Base-by-base conservation (phyloP, 2,797 vertebrate genomes). In the Premnoplex brunnescens region DNA sequence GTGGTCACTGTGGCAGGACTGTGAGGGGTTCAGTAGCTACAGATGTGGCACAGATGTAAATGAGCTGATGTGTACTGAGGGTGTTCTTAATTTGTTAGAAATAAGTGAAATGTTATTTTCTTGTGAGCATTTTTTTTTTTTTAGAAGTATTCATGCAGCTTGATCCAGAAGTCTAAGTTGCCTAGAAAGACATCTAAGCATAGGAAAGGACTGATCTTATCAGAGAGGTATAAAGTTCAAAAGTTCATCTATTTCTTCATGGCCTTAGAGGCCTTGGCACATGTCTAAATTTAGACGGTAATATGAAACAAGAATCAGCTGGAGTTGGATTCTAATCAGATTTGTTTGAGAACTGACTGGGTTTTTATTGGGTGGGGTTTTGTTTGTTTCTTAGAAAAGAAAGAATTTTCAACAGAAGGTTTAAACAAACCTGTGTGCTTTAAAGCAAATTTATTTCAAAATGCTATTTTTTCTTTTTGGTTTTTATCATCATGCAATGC, bases 1-100 rank as follows among this genome's bases (percentile, higher is more conserved):
- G 24, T 14, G 5, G 30, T 30, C 23, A 10, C 46, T 51, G 52
- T 23, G 27, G 12, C 44, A 68, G 54, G 55, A 15, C 60, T 71
- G 16, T 7, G 36, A 72, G 49, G 12, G 7, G 36, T 76, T 52
- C 37, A 12, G 9, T 9, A 58, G 58, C 49, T 74, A 32, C 1
- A 1, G 72, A 55, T 5, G 4, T 12, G 14, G 21, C 34, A 54
- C 0, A 2, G 55, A 19, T 32, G 20, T 22, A 44, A 91, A 39
- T 52, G 3, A 60, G 27, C 56, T 2, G 0, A 22, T 77, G 41
- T 0, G 2, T 48, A n/a, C 56, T 58, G 0, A 1, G 19, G 1
- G 3, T 56, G 76, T 28, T 48, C 32, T 27, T 81, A 14, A 76
- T 56, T 60, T 79, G 32, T 58, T 23, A 64, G 66, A 90, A 83